Evolutionary conservation across 2,113 vertebrate genomes (phyloP), one percentile per base, ranked within the genome.

Genomic region (Prunella fulvescens): DNA sequence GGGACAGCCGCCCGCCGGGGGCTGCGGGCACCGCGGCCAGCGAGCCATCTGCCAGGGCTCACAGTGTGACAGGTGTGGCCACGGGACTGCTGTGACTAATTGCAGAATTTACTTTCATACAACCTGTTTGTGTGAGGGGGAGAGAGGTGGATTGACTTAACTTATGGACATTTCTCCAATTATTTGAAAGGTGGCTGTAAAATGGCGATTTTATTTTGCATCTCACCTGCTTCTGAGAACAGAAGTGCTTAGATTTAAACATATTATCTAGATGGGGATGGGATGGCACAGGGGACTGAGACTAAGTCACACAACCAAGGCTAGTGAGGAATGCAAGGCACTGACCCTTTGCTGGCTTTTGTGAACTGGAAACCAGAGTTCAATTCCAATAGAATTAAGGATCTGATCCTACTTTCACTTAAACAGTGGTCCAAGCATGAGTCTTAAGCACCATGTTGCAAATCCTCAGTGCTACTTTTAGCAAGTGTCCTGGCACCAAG

Each of bases 131-230:
- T 81, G 77, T 15, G 19, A 37, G 74, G 66, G 86, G 61, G 45
- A 33, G 72, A 93, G 82, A 84, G 90, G 84, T 47, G 69, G 94
- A 96, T 97, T 97, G 94, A 86, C 20, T 79, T 77, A 77, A 91
- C 73, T 93, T 96, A 76, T 81, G 80, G 93, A 95, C 93, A 66
- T 91, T 96, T 94, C 86, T 92, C 90, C 76, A 65, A 5, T 93
- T 90, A 66, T 88, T 58, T 96, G 91, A 87, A 84, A 96, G 86
- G 91, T 64, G 71, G 86, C 39, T 87, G 76, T 74, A 48, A 82
- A 92, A 77, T 62, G 57, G 85, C 78, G 76, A 10, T 74, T 95
- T 88, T 82, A 81, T 92, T 94, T 93, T 74, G 72, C 48, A 86
- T 66, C 84, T 97, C 91, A 69, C 81, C 80, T 69, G 86, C 93